Conservation (phyloP, 2,888 invertebrate species). For the Limnephilus lunatus region DNA sequence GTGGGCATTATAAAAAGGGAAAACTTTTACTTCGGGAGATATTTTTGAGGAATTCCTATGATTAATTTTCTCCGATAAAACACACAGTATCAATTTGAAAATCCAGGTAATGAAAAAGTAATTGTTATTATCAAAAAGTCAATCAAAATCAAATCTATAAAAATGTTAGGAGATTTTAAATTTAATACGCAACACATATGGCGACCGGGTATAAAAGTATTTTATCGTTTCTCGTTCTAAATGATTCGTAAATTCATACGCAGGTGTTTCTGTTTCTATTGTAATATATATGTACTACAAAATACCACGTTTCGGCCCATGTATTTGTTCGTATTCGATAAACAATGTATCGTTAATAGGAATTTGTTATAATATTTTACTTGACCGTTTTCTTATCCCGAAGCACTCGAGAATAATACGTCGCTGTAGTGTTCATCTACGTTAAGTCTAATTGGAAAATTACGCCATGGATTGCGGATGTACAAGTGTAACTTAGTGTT, state of each 20-base stretch:
- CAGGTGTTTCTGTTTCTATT: background rate
- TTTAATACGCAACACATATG: background rate
- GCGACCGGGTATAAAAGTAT: background rate
- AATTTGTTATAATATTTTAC: background rate
- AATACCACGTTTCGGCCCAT: background rate
- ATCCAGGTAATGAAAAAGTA: background rate
- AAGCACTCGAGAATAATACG: background rate
- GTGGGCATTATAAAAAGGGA: slow-evolving; percentile 7
- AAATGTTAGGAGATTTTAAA: background rate
- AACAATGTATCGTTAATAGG: background rate
- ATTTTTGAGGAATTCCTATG: background rate
- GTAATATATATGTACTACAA: background rate
- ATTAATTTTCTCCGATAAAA: background rate
- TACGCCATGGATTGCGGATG: background rate
- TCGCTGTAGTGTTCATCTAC: background rate
- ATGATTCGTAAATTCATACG: background rate
- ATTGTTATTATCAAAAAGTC: background rate
- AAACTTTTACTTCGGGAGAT: background rate
- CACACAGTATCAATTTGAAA: background rate
- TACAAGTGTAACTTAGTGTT: background rate
- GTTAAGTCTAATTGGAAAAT: background rate
- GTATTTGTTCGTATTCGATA: background rate
- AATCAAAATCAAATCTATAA: background rate
- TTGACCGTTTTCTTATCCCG: background rate
- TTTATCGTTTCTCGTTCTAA: background rate